A percentile compares a stretch with the other conserved stretches of the same genome.
Evolutionary conservation across 2,113 vertebrate species (phyloP).

Genomic region (Zosterops japonicus): DNA sequence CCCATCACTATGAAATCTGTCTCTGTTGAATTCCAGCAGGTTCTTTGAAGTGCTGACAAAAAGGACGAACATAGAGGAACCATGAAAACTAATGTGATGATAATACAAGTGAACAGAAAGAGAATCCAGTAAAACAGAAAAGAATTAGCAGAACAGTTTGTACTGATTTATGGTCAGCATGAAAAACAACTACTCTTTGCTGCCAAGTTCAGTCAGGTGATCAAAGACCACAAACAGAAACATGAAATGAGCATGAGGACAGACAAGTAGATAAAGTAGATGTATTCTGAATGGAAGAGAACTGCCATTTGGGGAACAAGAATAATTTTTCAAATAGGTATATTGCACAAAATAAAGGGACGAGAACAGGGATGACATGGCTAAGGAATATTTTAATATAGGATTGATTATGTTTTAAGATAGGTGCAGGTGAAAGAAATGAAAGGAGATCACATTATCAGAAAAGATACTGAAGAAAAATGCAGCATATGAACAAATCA

Average conservation of each 20-base stretch:
- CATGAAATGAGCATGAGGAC: neutral
- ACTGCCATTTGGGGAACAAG: neutral
- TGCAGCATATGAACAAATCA: neutral
- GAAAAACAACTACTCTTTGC: neutral
- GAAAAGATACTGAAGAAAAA: neutral
- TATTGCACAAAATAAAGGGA: neutral
- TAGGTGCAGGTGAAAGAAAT: neutral
- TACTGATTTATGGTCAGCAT: neutral
- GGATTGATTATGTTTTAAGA: neutral
- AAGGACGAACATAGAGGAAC: neutral
- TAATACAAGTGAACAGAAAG: neutral
- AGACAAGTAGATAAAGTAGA: neutral
- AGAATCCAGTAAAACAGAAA: neutral
- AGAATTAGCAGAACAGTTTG: neutral
- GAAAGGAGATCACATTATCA: rapidly evolving
- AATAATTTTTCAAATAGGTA: neutral
- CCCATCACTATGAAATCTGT: neutral
- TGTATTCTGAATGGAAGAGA: neutral
- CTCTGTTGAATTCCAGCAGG: neutral
- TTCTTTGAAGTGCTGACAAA: neutral
- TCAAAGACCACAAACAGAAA: neutral
- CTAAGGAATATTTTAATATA: neutral
- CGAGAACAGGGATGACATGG: neutral
- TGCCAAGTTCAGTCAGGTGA: neutral
- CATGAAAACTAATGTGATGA: neutral